A percentile compares a stretch with the other conserved stretches of the same genome.
phyloP scores from a whole-genome alignment of 2,797 vertebrate genomes.

The Pseudopleuronectes americanus region DNA sequence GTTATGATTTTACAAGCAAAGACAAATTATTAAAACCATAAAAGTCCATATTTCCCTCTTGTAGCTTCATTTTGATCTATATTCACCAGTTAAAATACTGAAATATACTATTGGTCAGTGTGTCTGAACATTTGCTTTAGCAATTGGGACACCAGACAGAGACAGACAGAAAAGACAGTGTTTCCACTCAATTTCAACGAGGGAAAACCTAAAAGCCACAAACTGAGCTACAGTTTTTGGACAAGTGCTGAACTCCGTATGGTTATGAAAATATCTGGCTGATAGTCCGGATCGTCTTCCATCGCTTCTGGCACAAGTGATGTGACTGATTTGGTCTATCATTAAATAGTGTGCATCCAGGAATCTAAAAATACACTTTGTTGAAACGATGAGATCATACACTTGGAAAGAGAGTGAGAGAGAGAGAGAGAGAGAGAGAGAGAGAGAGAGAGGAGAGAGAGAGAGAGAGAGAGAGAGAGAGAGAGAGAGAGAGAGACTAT shows the following conservation, averaged over 20 bases:
- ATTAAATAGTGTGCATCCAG: slow-evolving; percentile 75
- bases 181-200: slow-evolving; percentile 11
- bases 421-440: slow-evolving; percentile 54
- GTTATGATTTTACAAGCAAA: slow-evolving; percentile 9
- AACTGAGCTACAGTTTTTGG: slow-evolving; percentile 20
- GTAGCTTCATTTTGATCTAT: background rate
- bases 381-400: slow-evolving; percentile 78
- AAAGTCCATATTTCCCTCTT: background rate
- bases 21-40: background rate
- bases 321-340: slow-evolving; percentile 71
- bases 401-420: slow-evolving; percentile 54
- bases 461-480: slow-evolving; percentile 53
- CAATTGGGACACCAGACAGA: slow-evolving; percentile 14
- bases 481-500: slow-evolving; percentile 65
- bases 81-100: background rate
- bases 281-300: slow-evolving; percentile 59
- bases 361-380: slow-evolving; percentile 77
- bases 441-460: slow-evolving; percentile 39
- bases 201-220: slow-evolving; percentile 9
- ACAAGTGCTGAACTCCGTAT: slow-evolving; percentile 44
- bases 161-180: background rate
- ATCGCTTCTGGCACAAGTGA: slow-evolving; percentile 59
- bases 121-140: background rate
- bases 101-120: background rate
- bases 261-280: slow-evolving; percentile 55